Conservation (phyloP, 2,797 vertebrate species). For the Microchirus variegatus region DNA sequence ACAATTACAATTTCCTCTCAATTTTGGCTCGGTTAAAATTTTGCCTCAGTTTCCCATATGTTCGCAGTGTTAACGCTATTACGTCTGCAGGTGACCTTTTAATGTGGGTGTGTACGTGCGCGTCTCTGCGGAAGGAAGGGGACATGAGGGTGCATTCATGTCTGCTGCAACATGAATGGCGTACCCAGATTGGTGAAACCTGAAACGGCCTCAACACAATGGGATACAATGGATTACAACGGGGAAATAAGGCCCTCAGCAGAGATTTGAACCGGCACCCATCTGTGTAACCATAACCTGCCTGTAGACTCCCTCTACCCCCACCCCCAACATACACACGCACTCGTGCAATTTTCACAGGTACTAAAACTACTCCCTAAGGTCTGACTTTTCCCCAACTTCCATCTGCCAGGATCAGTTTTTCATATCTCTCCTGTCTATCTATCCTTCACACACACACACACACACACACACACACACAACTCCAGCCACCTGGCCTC, state of each 20-base stretch:
- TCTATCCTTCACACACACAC: conserved; percentile 15
- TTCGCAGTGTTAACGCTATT: conserved; percentile 27
- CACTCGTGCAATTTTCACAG: conserved; percentile 52
- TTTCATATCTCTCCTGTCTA: conserved; percentile 61
- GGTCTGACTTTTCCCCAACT: conserved; percentile 58
- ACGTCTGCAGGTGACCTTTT: conserved; percentile 44
- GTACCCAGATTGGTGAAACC: conserved; percentile 48
- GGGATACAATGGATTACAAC: conserved; percentile 41
- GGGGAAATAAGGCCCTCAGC: conserved; percentile 45
- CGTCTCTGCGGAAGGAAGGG: conserved; percentile 20
- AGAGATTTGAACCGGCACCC: conserved; percentile 65
- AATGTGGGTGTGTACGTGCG: conserved; percentile 6
- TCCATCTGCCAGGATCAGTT: conserved; percentile 67
- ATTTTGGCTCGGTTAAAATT: background rate
- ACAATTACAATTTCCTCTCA: background rate
- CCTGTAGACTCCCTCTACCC: conserved; percentile 34
- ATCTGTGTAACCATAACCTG: conserved; percentile 65
- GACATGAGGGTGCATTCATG: conserved; percentile 8
- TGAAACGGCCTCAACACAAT: conserved; percentile 58
- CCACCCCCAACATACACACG: conserved; percentile 19
- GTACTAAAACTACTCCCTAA: conserved; percentile 62
- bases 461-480: conserved; percentile 36
- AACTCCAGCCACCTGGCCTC: conserved; percentile 68
- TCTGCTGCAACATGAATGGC: conserved; percentile 39
- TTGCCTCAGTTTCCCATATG: conserved; percentile 2